Percentiles rank a stretch among this genome's conserved stretches.
phyloP scores from a whole-genome alignment of 1,140 invertebrate genomes.

The Anoplolepis gracilipes region DNA sequence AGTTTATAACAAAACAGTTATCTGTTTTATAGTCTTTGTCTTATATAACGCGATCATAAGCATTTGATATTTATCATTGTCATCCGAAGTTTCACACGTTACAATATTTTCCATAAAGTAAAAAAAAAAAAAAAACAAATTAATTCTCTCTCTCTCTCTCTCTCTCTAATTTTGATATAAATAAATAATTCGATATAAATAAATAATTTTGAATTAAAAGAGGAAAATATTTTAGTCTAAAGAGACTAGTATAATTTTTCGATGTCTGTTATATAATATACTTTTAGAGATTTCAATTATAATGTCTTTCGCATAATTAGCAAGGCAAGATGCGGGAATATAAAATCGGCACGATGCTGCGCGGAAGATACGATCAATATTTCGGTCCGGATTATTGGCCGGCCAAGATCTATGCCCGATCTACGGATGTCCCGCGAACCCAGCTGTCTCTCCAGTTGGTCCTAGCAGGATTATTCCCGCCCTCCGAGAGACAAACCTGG shows the following conservation, averaged over 20 bases:
- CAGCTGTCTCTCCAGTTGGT: constrained; percentile 91
- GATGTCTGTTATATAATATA: not conserved
- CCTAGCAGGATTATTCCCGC: constrained; percentile 90
- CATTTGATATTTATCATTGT: not conserved
- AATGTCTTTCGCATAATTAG: constrained; percentile 77
- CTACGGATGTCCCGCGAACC: constrained; percentile 88
- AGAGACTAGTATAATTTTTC: not conserved
- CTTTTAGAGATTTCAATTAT: not conserved
- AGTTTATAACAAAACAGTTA: not conserved
- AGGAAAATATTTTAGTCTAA: not conserved
- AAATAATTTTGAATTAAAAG: not conserved
- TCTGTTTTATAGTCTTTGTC: not conserved
- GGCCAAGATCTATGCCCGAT: constrained; percentile 85
- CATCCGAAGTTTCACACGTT: not conserved
- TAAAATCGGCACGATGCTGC: constrained; percentile 87
- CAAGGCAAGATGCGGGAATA: constrained; percentile 87
- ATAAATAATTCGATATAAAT: no score
- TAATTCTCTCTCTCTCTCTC: no score
- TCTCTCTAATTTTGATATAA: not conserved
- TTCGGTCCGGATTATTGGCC: constrained; percentile 87
- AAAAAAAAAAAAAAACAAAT: not conserved
- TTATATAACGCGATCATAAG: not conserved
- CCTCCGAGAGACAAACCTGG: constrained; percentile 86
- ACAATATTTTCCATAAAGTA: not conserved
- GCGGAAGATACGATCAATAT: constrained; percentile 86